Evolutionary conservation across 2,113 vertebrate genomes (phyloP), one percentile per base, ranked within the genome.

Genomic region (Ardeotis arabs): DNA sequence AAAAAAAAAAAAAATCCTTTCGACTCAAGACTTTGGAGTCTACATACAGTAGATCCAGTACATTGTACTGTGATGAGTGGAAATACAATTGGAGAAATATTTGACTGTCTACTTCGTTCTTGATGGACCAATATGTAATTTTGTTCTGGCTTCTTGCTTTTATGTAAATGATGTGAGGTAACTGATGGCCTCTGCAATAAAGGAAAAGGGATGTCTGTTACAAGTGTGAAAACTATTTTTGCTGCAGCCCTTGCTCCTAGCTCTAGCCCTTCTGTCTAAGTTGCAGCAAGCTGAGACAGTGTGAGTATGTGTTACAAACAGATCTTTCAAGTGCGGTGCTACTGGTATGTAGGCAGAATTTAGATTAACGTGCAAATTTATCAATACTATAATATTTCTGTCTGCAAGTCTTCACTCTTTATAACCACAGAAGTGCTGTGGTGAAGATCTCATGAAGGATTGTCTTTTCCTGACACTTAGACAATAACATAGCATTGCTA

Each of bases 131-230:
- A 23, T 59, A 3, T 29, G 19, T 13, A 52, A 24, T 44, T 95
- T 75, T 89, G 5, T 78, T 77, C 41, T 50, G 24, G 6, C 8
- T 84, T 73, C 14, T 52, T 74, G 16, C n/a, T 58, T 82, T 93
- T 90, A 20, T 25, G 4, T 56, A 39, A 60, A 33, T 55, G 13
- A 31, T 23, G 20, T 55, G 28, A 56, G 9, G 17, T 81, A 79
- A 73, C 9, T 24, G 23, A 22, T 83, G 31, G 2, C 9, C 7
- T 79, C 62, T 80, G 39, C 12, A 22, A 55, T 31, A 75, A 37
- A 4, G 47, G 10, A 28, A 68, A 83, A 81, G 7, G 14, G 0
- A 7, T 35, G 4, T 59, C 44, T 0, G 0, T 78, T 79, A 6
- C 3, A 85, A 84, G 21, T 53, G 39, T 85, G 72, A 86, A 31